Evolutionary conservation across 2,797 vertebrate species (phyloP).

Genomic region (Strix occidentalis): DNA sequence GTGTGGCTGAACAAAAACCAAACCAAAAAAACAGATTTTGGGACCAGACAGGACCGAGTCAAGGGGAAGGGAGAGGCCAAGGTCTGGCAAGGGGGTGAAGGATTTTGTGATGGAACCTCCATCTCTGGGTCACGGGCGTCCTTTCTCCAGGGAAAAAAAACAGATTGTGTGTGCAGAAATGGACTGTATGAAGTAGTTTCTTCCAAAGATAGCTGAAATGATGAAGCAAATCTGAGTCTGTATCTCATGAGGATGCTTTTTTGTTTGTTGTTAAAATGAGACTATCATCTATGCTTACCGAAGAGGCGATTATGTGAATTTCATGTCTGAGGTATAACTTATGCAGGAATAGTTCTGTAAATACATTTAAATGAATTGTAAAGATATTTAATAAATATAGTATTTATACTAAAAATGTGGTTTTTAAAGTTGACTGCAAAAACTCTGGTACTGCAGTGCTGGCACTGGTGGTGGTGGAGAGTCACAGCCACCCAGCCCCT

Average conservation of each 20-base stretch:
- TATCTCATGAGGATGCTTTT: slow-evolving; percentile 73
- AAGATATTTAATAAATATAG: slow-evolving; percentile 97
- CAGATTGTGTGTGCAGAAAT: neutral
- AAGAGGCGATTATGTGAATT: slow-evolving; percentile 78
- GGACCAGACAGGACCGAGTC: slow-evolving; percentile 36
- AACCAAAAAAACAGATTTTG: neutral
- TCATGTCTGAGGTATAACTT: slow-evolving; percentile 83
- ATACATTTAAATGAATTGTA: slow-evolving; percentile 96
- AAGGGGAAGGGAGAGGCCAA: neutral
- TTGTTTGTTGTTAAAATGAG: slow-evolving; percentile 71
- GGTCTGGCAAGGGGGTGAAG: neutral
- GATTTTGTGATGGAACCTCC: neutral
- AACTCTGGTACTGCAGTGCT: neutral
- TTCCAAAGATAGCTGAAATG: slow-evolving; percentile 63
- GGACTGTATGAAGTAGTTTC: slow-evolving; percentile 53
- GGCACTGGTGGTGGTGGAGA: neutral
- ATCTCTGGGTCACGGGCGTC: neutral
- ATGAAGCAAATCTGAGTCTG: slow-evolving; percentile 62
- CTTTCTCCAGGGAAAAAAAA: neutral
- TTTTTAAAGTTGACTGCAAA: neutral
- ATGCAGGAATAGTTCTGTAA: slow-evolving; percentile 90
- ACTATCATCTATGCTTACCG: slow-evolving; percentile 79
- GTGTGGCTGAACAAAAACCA: neutral
- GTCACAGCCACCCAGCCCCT: neutral
- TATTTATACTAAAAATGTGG: slow-evolving; percentile 91